Evolutionary conservation across 2,888 invertebrate species (phyloP), one percentile per base, ranked within the genome.

Genomic region (Oscheius sp.): DNA sequence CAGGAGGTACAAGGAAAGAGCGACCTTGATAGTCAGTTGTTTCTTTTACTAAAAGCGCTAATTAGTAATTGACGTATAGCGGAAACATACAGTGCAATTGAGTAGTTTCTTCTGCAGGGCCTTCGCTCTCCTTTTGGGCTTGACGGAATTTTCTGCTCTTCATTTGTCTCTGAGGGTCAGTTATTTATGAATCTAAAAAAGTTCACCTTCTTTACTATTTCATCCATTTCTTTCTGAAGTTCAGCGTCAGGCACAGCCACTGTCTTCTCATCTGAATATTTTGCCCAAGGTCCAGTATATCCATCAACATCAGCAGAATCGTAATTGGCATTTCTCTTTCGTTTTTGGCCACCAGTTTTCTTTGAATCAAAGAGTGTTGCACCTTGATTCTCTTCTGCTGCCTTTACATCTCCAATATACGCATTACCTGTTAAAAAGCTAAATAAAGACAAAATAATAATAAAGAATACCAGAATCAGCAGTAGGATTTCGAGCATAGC

Each of bases 1-100:
- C 93, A 6, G 98, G 97, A 2, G 93, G 91, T 86, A 93, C 93
- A 48, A 97, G 89, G 89, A 95, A 98, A 10, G 95, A 94, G 23
- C 98, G 90, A 8, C 97, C 97, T 88, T 96, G 96, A 88, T 99
- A 98, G 88, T 98, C 98, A 64, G 93, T 91, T 10, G 92, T 91
- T 87, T 95, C 93, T 88, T 94, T 93, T 87, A 96, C 94, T 94
- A 89, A 1, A 81, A 31, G 17, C 6, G n/a, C 48, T 8, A 48
- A 12, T 48, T 8, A n/a, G 17, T 53, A 23, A 25, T 3, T 3
- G n/a, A 12, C 12, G 6, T 4, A 29, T 55, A 8, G 2, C n/a
- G n/a, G 29, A 29, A 29, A 34, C 76, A 68, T 37, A 83, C 82
- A 46, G 68, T 84, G 84, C 39, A 83, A 68, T 6, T 80, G 82